These are phyloP conservation scores for Apotomis capreana DNA, from an alignment of 2,888 invertebrate species.

Conservation along the genomic window DNA sequence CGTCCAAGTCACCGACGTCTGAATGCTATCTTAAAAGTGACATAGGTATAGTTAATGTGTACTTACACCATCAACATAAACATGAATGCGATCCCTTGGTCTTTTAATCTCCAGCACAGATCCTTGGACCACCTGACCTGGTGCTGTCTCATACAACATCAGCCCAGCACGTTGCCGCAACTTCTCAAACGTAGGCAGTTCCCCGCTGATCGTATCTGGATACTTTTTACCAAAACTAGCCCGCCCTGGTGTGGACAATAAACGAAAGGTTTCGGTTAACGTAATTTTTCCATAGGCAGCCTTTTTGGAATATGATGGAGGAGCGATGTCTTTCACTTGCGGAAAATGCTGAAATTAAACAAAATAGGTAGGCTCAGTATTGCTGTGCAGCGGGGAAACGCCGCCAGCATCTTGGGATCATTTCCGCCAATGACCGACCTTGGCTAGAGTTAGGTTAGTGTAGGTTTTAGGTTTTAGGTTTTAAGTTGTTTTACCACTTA, in stretches of 20 bases:
- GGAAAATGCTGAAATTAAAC: conserved; percentile 80
- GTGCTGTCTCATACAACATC: conserved; percentile 84
- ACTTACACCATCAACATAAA: conserved; percentile 85
- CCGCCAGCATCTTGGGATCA: too few species aligned
- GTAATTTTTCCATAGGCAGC: conserved; percentile 85
- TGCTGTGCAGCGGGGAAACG: too few species aligned
- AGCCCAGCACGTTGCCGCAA: conserved; percentile 85
- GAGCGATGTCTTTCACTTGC: conserved; percentile 62
- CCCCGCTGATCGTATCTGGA: conserved; percentile 53
- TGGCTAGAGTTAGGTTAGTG: too few species aligned
- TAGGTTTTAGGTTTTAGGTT: too few species aligned
- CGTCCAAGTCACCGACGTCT: too few species aligned
- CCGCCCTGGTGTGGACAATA: conserved; percentile 73
- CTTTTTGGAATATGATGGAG: conserved; percentile 85
- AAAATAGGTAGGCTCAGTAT: too few species aligned
- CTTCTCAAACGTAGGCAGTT: conserved; percentile 85
- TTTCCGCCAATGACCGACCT: too few species aligned
- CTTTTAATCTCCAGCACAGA: conserved; percentile 77
- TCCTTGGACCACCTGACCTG: conserved; percentile 59
- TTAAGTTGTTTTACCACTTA: too few species aligned
- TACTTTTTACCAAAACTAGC: conserved; percentile 62
- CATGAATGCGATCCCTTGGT: conserved; percentile 87
- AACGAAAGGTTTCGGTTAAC: conserved; percentile 74
- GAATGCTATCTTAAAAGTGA: too few species aligned
- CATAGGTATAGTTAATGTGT: background rate